Evolutionary conservation across 92 coral and sea anemone genomes (phyloP).

Genomic region (Zoanthus sociatus): DNA sequence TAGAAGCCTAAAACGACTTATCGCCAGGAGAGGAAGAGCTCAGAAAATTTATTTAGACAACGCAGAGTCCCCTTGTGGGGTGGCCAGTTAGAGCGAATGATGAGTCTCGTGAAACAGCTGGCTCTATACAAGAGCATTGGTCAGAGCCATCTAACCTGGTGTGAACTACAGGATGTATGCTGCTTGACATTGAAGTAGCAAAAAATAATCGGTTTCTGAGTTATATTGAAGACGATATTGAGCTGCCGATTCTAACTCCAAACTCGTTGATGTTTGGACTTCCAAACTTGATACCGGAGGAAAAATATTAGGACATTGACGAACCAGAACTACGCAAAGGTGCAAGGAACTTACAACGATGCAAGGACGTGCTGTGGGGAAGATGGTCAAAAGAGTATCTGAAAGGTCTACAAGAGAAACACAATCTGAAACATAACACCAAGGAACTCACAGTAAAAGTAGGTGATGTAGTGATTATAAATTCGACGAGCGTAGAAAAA

Average conservation of each 20-base stretch:
- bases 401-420: slow-evolving; percentile 30
- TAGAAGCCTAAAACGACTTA: slow-evolving; percentile 36
- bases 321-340: slow-evolving; percentile 12
- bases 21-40: slow-evolving; percentile 40
- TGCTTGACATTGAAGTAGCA: slow-evolving; percentile 46
- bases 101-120: slow-evolving; percentile 32
- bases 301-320: slow-evolving; percentile 12
- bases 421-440: slow-evolving; percentile 28
- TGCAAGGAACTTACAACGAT: slow-evolving; percentile 3
- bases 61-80: neutral
- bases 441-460: neutral
- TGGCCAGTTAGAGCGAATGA: slow-evolving; percentile 43
- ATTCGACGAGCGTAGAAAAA: slow-evolving; percentile 30
- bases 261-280: slow-evolving; percentile 9
- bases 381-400: slow-evolving; percentile 43
- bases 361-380: slow-evolving; percentile 41
- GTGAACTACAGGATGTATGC: slow-evolving; percentile 36
- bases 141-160: slow-evolving; percentile 28
- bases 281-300: slow-evolving; percentile 43
- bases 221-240: slow-evolving; percentile 33
- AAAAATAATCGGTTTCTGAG: slow-evolving; percentile 39
- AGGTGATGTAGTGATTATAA: slow-evolving; percentile 44
- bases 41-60: slow-evolving; percentile 46
- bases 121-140: slow-evolving; percentile 43
- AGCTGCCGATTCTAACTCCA: slow-evolving; percentile 44